Evolutionary conservation across 2,888 invertebrate genomes (phyloP).

Genomic region (Chrysina gloriosa): DNA sequence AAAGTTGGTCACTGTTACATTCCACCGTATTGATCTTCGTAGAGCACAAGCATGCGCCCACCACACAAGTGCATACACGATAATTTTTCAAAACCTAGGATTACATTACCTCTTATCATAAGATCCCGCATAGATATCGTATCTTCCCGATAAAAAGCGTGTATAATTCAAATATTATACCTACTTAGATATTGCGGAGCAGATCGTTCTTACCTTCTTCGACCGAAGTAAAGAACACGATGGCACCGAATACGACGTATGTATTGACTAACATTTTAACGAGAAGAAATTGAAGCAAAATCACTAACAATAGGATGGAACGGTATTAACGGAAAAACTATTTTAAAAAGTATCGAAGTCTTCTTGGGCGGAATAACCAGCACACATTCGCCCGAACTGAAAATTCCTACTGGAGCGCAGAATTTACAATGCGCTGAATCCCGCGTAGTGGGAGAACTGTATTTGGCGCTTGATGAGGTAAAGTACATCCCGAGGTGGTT

Average conservation of each 20-base stretch:
- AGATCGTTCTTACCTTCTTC: conserved; percentile 63
- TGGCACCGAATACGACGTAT: conserved; percentile 47
- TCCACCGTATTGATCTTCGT: conserved; percentile 19
- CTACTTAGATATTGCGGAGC: no score
- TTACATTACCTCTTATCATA: not conserved
- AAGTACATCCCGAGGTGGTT: not conserved
- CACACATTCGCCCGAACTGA: conserved; percentile 10
- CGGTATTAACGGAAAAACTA: not conserved
- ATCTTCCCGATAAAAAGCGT: no score
- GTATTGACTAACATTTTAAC: conserved; percentile 13
- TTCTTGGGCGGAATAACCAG: conserved; percentile 3
- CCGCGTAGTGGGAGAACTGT: conserved; percentile 29
- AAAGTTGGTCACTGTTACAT: no score
- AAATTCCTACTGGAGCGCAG: conserved; percentile 41
- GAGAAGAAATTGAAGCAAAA: not conserved
- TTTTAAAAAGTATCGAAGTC: conserved; percentile 5
- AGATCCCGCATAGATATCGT: no score
- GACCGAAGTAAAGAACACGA: conserved; percentile 62
- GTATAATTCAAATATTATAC: no score
- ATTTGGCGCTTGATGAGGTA: conserved; percentile 3
- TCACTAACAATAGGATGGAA: not conserved
- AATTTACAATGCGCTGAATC: conserved; percentile 46
- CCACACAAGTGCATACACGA: conserved; percentile 29
- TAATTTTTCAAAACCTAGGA: not conserved
- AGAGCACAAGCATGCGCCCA: conserved; percentile 15